Evolutionary conservation across 2,113 vertebrate genomes (phyloP).

Genomic region (Naja naja): DNA sequence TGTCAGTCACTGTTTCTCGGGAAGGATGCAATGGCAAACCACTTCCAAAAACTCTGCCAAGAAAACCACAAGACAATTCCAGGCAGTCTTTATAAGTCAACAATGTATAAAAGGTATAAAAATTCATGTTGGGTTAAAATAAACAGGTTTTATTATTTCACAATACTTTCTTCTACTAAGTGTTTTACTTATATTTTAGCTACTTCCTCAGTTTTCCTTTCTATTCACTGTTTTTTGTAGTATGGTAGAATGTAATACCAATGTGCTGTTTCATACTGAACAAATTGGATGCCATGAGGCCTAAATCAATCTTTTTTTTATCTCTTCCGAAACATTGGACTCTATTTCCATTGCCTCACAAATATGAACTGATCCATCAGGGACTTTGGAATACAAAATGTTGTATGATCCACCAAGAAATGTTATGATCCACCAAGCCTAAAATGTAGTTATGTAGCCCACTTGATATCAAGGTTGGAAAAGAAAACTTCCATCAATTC

Average conservation of each 20-base stretch:
- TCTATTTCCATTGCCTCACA: neutral
- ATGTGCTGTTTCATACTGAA: neutral
- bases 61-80: neutral
- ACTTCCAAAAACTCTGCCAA: neutral
- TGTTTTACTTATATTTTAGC: neutral
- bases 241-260: constrained; percentile 4
- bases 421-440: neutral
- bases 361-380: neutral
- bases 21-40: neutral
- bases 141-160: neutral
- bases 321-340: neutral
- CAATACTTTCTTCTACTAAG: neutral
- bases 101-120: neutral
- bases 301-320: constrained; percentile 4
- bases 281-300: constrained; percentile 5
- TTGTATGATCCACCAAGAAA: neutral
- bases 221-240: neutral
- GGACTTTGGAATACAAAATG: neutral
- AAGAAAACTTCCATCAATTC: neutral
- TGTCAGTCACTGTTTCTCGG: neutral
- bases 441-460: too few relatives aligned
- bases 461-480: neutral
- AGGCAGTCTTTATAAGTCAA: neutral
- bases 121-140: neutral
- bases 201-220: neutral